These are phyloP conservation scores for Neogale vison DNA, from an alignment of 2,113 vertebrate species.

Conservation along the genomic window DNA sequence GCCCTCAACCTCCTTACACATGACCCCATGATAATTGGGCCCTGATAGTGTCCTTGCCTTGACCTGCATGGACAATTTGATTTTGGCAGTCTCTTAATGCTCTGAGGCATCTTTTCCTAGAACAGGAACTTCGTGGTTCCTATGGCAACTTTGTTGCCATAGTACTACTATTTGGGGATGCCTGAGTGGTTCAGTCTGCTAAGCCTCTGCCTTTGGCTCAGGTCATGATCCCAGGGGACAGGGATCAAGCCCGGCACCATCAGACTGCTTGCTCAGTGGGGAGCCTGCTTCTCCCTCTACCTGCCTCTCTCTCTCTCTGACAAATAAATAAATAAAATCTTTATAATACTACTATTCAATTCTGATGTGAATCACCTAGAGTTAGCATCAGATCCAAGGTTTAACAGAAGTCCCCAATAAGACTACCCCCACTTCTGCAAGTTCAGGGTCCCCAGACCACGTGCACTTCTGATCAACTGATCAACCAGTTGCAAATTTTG, in stretches of 20 bases:
- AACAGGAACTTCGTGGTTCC: background rate
- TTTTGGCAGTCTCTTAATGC: background rate
- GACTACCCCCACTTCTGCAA: background rate
- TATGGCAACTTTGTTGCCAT: too few species aligned
- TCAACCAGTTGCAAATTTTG: background rate
- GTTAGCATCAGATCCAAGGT: background rate
- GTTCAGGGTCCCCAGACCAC: background rate
- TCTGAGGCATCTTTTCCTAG: background rate
- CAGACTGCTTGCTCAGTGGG: background rate
- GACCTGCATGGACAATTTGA: background rate
- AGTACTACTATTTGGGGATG: background rate
- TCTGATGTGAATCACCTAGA: background rate
- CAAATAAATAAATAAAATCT: background rate
- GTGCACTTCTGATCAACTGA: background rate
- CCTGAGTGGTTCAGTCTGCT: background rate
- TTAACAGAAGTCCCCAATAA: background rate
- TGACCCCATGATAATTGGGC: background rate
- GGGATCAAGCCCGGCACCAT: background rate
- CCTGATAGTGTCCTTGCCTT: background rate
- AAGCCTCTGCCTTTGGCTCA: background rate
- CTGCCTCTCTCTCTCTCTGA: too few species aligned
- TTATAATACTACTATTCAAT: background rate
- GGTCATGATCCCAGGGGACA: background rate
- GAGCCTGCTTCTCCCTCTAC: background rate
- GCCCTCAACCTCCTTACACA: background rate